A percentile compares a stretch with the other conserved stretches of the same genome.
Conservation (phyloP, 92 coral and sea anemone genomes). For the Micromussa lordhowensis region DNA sequence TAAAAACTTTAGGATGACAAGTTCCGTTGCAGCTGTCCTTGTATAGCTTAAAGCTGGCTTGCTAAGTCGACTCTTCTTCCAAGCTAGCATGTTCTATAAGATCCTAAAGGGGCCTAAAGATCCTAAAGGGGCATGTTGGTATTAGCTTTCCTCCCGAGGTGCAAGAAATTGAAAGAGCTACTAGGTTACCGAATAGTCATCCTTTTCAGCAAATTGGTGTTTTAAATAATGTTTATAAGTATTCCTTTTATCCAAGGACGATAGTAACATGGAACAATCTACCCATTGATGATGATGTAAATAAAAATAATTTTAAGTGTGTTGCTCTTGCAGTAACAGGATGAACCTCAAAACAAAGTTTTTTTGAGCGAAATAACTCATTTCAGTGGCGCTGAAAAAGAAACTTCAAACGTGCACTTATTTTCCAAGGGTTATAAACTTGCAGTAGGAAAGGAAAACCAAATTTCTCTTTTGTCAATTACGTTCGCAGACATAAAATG, state of each 20-base stretch:
- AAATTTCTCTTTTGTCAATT: neutral
- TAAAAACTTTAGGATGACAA: neutral
- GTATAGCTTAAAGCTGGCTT: neutral
- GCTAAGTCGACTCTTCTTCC: neutral
- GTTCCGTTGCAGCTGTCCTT: neutral
- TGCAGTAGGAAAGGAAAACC: neutral
- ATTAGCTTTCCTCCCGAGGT: too few species aligned
- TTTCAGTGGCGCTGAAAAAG: neutral
- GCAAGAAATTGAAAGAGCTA: conserved; percentile 1
- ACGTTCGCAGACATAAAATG: neutral
- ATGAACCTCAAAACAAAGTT: neutral
- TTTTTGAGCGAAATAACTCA: too few species aligned
- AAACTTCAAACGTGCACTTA: too few species aligned
- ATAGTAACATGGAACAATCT: conserved; percentile 40
- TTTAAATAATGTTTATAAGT: neutral
- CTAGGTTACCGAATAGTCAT: conserved; percentile 21
- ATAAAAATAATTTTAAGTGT: too few species aligned
- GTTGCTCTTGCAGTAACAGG: neutral
- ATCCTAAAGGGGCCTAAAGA: too few species aligned
- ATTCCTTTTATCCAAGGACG: conserved; percentile 46
- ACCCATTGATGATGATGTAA: neutral
- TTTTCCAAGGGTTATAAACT: neutral
- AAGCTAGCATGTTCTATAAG: too few species aligned
- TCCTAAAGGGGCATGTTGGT: too few species aligned
- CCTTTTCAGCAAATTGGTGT: conserved; percentile 32